phyloP scores from a whole-genome alignment of 2,888 invertebrate genomes.

The Tribolium freemani region DNA sequence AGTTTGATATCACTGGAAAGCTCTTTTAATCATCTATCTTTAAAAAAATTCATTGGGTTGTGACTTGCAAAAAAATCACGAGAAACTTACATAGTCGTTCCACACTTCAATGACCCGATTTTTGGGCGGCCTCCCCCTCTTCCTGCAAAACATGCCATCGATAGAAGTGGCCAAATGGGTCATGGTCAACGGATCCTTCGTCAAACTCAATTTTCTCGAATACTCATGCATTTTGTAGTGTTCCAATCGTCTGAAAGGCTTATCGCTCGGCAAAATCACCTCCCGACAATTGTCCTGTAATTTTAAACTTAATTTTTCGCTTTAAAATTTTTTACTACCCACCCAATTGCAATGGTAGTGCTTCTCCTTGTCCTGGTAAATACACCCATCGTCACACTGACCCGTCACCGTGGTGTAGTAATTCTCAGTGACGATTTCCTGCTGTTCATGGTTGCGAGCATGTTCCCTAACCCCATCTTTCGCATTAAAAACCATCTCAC shows the following conservation, averaged over 20 bases:
- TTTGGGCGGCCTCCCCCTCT: constrained; percentile 96
- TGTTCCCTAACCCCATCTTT: constrained; percentile 86
- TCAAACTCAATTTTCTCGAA: constrained; percentile 66
- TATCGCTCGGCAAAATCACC: constrained; percentile 82
- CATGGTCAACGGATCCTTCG: constrained; percentile 69
- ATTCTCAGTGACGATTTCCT: constrained; percentile 87
- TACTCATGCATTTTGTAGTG: constrained; percentile 86
- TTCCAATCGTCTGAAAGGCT: constrained; percentile 84
- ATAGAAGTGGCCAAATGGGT: constrained; percentile 79
- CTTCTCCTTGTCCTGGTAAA: constrained; percentile 82
- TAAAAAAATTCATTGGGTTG: no score
- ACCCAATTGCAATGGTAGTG: constrained; percentile 93
- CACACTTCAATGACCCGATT: constrained; percentile 94
- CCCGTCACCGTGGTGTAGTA: constrained; percentile 78
- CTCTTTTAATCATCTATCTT: no score
- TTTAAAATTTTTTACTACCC: no score
- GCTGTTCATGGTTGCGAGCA: constrained; percentile 89
- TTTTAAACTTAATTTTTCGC: no score
- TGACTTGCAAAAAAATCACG: no score
- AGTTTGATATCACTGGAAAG: no score
- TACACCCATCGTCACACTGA: constrained; percentile 78
- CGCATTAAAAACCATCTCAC: constrained; percentile 77
- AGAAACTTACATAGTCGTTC: constrained; percentile 81
- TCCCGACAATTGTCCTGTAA: constrained; percentile 78
- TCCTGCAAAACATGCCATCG: constrained; percentile 93